Evolutionary conservation across 2,113 vertebrate genomes (phyloP).

Genomic region (Melospiza georgiana): DNA sequence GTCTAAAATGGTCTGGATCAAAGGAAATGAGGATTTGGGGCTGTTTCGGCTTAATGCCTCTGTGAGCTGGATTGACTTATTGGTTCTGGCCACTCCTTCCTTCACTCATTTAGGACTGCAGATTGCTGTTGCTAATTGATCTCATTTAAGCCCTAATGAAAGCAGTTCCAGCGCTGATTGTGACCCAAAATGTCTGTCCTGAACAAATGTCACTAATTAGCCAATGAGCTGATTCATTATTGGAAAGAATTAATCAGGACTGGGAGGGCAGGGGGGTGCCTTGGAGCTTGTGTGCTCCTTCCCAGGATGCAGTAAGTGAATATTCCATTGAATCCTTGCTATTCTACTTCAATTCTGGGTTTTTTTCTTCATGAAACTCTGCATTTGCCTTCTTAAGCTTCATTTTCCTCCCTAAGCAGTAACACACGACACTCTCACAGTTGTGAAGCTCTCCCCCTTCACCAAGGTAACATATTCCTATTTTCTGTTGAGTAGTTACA

Average conservation of each 20-base stretch:
- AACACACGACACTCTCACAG: fast-evolving
- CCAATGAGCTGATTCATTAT: neutral
- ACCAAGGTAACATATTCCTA: neutral
- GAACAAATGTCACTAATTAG: neutral
- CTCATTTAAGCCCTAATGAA: neutral
- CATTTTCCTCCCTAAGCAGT: neutral
- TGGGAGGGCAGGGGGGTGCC: neutral
- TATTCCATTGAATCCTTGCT: neutral
- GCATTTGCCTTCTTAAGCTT: neutral
- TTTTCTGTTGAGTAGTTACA: too few relatives aligned
- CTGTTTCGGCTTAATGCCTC: neutral
- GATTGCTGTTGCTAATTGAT: neutral
- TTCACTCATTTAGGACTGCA: neutral
- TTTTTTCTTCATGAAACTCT: neutral
- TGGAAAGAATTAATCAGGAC: neutral
- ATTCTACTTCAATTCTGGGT: neutral
- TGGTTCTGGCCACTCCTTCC: neutral
- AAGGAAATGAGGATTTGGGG: neutral
- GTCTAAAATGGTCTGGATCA: neutral
- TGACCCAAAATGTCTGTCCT: neutral
- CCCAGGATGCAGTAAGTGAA: neutral
- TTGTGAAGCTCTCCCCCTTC: neutral
- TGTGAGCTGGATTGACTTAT: neutral
- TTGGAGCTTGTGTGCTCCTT: neutral
- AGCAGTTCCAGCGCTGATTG: neutral